A percentile compares a stretch with the other conserved stretches of the same genome.
Conservation (phyloP, 2,888 invertebrate genomes). For the Athrips mouffetella region DNA sequence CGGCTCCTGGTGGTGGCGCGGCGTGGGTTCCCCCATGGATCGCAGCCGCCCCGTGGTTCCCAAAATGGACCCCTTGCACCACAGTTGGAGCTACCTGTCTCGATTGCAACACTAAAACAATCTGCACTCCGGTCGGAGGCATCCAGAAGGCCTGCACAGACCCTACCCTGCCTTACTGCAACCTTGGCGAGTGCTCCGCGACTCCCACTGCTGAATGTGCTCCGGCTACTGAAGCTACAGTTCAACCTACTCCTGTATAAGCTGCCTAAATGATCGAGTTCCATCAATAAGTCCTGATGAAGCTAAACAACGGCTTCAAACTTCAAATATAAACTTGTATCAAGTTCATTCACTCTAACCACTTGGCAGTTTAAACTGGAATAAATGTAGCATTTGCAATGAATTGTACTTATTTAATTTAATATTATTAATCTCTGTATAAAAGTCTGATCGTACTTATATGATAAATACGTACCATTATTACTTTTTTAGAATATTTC, state of each 20-base stretch:
- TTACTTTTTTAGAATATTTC: too few relatives aligned
- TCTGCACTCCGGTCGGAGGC: constrained; percentile 65
- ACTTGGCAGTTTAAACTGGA: too few relatives aligned
- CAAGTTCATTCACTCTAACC: too few relatives aligned
- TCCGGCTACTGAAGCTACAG: constrained; percentile 24
- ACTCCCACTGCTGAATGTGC: constrained; percentile 59
- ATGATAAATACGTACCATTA: too few relatives aligned
- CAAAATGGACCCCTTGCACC: constrained; percentile 60
- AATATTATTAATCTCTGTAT: not conserved
- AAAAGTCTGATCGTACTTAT: not conserved
- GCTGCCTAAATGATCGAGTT: not conserved
- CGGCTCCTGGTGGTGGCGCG: constrained; percentile 39
- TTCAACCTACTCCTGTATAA: constrained; percentile 23
- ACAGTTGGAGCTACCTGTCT: constrained; percentile 49
- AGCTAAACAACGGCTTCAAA: too few relatives aligned
- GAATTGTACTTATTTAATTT: constrained; percentile 1
- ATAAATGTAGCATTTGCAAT: not conserved
- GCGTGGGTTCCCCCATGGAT: constrained; percentile 69
- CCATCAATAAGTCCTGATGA: too few relatives aligned
- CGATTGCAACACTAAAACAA: constrained; percentile 56
- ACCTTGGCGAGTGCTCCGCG: constrained; percentile 67
- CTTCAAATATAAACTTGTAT: too few relatives aligned
- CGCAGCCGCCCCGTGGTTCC: constrained; percentile 56
- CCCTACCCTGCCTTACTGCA: constrained; percentile 63
- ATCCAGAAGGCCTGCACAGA: constrained; percentile 55